Percentiles rank a stretch among this genome's conserved stretches.
phyloP scores from a whole-genome alignment of 2,888 invertebrate genomes.

The Parnassius glacialis region DNA sequence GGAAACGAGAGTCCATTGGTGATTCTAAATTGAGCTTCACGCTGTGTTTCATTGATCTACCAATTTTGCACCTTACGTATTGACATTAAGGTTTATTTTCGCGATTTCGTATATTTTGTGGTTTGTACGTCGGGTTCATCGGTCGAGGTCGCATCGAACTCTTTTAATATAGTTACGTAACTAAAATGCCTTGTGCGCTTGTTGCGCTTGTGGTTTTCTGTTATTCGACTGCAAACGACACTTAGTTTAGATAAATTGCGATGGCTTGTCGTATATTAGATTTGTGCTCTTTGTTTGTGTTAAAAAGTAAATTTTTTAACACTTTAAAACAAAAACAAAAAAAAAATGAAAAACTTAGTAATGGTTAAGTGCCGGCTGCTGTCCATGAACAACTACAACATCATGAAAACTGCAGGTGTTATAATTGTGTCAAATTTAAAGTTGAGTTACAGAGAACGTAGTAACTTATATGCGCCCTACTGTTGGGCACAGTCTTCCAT shows the following conservation, averaged over 20 bases:
- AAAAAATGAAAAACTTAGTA: neutral
- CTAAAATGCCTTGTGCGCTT: constrained; percentile 17
- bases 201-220: no score
- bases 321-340: neutral
- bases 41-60: neutral
- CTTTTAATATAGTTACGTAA: constrained; percentile 18
- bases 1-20: constrained; percentile 21
- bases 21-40: constrained; percentile 19
- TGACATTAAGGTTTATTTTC: constrained; percentile 7
- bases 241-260: constrained; percentile 20
- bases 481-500: no score
- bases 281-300: constrained; percentile 2
- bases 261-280: constrained; percentile 9
- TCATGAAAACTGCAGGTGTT: no score
- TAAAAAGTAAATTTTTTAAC: neutral
- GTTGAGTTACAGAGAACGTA: no score
- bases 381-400: no score
- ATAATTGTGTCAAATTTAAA: no score
- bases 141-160: constrained; percentile 13
- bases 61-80: constrained; percentile 9
- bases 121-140: constrained; percentile 14
- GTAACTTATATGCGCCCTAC: no score
- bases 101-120: neutral
- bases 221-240: constrained; percentile 16
- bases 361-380: neutral